A percentile compares a stretch with the other conserved stretches of the same genome.
Conservation (phyloP, 2,888 invertebrate genomes). For the Cantharis rustica region DNA sequence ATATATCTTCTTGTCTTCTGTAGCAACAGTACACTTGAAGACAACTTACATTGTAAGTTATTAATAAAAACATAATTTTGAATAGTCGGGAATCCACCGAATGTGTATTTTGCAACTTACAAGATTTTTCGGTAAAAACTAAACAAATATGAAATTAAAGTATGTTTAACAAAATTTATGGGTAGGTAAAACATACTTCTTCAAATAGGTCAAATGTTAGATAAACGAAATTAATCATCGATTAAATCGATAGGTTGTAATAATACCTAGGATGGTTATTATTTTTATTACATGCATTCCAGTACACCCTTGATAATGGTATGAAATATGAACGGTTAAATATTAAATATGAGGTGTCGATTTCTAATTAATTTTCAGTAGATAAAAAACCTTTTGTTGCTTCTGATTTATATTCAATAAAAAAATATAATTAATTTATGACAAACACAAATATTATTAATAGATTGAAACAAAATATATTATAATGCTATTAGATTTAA, state of each 20-base stretch:
- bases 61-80: constrained; percentile 26
- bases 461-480: not conserved
- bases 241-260: no score
- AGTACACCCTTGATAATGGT: not conserved
- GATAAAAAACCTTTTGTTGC: not conserved
- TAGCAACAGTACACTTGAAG: constrained; percentile 24
- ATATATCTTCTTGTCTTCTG: constrained; percentile 18
- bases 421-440: not conserved
- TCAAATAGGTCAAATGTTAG: not conserved
- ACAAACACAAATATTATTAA: not conserved
- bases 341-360: not conserved
- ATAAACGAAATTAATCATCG: not conserved
- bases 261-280: not conserved
- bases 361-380: not conserved
- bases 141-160: not conserved
- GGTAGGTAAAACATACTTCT: not conserved
- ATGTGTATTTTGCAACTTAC: not conserved
- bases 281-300: not conserved
- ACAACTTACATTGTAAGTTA: constrained; percentile 26
- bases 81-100: constrained; percentile 1
- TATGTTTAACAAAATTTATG: no score
- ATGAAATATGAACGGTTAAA: not conserved
- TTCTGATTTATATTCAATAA: not conserved
- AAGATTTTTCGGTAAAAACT: not conserved
- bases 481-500: constrained; percentile 2